Conservation (phyloP, 2,888 invertebrate genomes). For the Oithona nana region DNA sequence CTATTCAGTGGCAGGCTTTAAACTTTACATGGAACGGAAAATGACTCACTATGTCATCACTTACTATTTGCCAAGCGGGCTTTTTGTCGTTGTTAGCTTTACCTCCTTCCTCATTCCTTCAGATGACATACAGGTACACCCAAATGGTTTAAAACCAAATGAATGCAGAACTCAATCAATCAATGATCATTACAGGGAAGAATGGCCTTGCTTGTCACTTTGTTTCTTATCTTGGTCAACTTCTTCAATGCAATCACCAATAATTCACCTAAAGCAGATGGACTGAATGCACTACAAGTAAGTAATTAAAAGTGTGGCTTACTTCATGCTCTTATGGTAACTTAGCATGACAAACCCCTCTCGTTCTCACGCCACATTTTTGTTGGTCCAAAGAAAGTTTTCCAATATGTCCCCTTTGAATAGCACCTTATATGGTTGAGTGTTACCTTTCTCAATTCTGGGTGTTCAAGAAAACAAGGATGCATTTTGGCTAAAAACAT, state of each 20-base stretch:
- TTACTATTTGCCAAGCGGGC: slow-evolving; percentile 13
- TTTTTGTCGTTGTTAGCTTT: slow-evolving; percentile 14
- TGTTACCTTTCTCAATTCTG: no score
- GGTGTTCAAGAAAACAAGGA: no score
- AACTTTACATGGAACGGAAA: neutral
- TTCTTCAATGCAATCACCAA: slow-evolving; percentile 12
- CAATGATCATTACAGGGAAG: slow-evolving; percentile 2
- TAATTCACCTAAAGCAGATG: slow-evolving; percentile 13
- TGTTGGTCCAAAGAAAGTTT: no score
- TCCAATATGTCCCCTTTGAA: no score
- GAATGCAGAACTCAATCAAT: neutral
- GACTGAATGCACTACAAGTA: slow-evolving; percentile 9
- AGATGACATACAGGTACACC: slow-evolving; percentile 13
- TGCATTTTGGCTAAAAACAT: no score
- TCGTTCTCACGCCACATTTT: no score
- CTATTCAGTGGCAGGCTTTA: slow-evolving; percentile 9
- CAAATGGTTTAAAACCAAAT: neutral
- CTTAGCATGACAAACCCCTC: no score
- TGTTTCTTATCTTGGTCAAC: slow-evolving; percentile 11
- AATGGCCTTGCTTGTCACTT: slow-evolving; percentile 13
- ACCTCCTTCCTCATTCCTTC: slow-evolving; percentile 16
- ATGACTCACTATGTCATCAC: slow-evolving; percentile 14
- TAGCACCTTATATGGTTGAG: no score
- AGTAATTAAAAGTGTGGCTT: no score
- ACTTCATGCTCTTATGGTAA: no score